Conservation (phyloP, 2,113 vertebrate genomes). For the Caranx melampygus region DNA sequence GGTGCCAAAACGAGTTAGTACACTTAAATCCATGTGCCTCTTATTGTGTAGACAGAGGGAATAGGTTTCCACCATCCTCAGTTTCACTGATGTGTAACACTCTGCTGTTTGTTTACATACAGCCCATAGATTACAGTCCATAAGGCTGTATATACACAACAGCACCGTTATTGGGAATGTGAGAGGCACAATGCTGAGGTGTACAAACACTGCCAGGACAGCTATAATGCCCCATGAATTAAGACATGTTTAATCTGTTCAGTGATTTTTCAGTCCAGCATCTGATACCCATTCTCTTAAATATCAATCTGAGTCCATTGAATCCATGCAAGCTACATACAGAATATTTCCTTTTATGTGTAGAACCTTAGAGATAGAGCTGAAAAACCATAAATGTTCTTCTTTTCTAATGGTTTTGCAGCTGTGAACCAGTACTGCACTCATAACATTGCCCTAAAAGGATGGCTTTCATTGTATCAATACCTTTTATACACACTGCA, state of each 20-base stretch:
- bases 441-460: conserved; percentile 19
- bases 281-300: background rate
- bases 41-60: conserved; percentile 15
- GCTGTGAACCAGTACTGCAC: conserved; percentile 9
- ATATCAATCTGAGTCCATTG: background rate
- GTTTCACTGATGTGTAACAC: conserved; percentile 5
- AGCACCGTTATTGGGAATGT: background rate
- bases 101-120: background rate
- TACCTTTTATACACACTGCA: conserved; percentile 5
- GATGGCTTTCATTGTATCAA: conserved; percentile 9
- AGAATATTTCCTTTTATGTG: background rate
- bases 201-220: conserved; percentile 49
- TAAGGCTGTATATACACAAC: background rate
- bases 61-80: background rate
- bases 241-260: conserved; percentile 22
- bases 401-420: conserved; percentile 16
- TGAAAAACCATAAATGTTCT: background rate
- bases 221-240: conserved; percentile 15
- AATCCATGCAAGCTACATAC: background rate
- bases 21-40: background rate
- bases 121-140: background rate
- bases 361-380: background rate
- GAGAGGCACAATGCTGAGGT: conserved; percentile 23
- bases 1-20: conserved; percentile 12
- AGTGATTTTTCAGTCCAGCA: conserved; percentile 7